phyloP scores from a whole-genome alignment of 64 coral and sea anemone species.

The Stichodactyla mertensii region DNA sequence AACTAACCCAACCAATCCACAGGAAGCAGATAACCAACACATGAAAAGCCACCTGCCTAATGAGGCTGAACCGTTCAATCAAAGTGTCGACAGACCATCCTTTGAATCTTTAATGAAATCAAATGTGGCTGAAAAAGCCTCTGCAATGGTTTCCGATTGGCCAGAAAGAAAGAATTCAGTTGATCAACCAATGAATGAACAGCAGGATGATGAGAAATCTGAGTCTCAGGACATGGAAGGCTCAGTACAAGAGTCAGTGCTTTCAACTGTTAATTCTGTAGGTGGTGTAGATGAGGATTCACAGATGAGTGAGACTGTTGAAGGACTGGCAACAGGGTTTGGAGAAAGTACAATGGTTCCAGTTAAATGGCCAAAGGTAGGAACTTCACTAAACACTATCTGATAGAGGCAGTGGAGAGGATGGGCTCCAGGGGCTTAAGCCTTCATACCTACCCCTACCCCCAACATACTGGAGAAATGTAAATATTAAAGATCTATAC shows the following conservation, averaged over 20 bases:
- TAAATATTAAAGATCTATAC: no score
- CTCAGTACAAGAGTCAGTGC: not conserved
- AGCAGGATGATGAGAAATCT: not conserved
- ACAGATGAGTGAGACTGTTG: constrained; percentile 63
- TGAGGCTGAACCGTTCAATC: not conserved
- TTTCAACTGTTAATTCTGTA: constrained; percentile 29
- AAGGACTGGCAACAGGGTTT: constrained; percentile 37
- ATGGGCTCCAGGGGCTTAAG: no score
- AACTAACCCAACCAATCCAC: not conserved
- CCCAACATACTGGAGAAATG: no score
- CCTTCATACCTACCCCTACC: no score
- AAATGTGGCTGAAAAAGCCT: not conserved
- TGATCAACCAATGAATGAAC: not conserved
- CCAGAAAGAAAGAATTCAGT: not conserved
- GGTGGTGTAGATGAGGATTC: constrained; percentile 69
- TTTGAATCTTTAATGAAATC: not conserved
- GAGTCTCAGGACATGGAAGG: not conserved
- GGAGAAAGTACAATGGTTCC: constrained; percentile 58
- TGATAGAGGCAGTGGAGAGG: not conserved
- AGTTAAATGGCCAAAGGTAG: constrained; percentile 82
- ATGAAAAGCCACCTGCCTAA: not conserved
- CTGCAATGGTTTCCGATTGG: not conserved
- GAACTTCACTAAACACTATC: not conserved
- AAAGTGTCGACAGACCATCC: not conserved
- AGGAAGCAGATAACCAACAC: not conserved